phyloP scores from a whole-genome alignment of 2,113 vertebrate genomes.

The Cichladusa arquata region DNA sequence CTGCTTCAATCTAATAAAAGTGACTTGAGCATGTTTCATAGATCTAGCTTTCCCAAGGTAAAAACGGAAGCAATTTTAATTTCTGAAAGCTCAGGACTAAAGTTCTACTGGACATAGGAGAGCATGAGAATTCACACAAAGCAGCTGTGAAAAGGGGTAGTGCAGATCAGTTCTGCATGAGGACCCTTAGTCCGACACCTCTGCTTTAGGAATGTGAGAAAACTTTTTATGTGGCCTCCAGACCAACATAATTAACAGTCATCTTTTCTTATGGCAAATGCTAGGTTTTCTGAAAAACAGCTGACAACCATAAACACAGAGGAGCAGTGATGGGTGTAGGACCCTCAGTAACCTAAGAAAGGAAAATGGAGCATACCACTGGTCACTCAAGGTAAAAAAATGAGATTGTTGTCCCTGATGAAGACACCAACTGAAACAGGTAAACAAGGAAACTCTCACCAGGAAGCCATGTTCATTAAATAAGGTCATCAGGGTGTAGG shows the following conservation, averaged over 20 bases:
- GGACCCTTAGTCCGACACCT: neutral
- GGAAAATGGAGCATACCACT: neutral
- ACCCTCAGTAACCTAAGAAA: neutral
- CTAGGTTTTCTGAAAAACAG: neutral
- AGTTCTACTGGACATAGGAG: neutral
- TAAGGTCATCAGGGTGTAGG: fast-evolving
- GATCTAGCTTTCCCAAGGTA: neutral
- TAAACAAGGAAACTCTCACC: neutral
- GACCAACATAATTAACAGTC: neutral
- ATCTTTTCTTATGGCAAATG: neutral
- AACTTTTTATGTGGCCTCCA: neutral
- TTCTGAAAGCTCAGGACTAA: neutral
- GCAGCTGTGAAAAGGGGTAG: neutral
- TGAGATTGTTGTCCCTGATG: neutral
- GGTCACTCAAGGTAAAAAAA: neutral
- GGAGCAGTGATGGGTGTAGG: neutral
- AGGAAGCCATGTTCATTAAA: neutral
- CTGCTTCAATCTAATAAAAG: slow-evolving; percentile 7
- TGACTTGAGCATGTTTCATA: neutral
- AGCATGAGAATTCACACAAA: neutral
- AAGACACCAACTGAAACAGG: neutral
- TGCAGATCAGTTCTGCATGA: neutral
- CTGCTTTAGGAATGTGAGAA: neutral
- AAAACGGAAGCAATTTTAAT: neutral
- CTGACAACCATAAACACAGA: neutral